A percentile compares a stretch with the other conserved stretches of the same genome.
phyloP scores from a whole-genome alignment of 2,797 vertebrate genomes.

The Champsocephalus gunnari region DNA sequence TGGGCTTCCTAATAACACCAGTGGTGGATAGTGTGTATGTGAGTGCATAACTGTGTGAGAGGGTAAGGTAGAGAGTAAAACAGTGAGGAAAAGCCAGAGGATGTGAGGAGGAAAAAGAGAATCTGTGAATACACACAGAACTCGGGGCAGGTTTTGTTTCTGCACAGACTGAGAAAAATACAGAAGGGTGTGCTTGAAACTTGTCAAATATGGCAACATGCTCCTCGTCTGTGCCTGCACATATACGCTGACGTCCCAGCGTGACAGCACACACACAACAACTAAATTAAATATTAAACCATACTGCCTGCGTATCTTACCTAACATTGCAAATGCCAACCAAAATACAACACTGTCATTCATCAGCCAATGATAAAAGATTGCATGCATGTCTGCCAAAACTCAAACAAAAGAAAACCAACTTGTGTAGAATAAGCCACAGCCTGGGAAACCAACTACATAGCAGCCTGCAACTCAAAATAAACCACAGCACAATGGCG shows the following conservation, averaged over 20 bases:
- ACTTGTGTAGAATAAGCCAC: constrained; percentile 50
- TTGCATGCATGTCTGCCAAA: constrained; percentile 54
- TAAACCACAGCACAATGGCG: constrained; percentile 54
- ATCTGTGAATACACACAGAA: constrained; percentile 64
- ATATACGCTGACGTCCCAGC: constrained; percentile 21
- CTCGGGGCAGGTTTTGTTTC: constrained; percentile 55
- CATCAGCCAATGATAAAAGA: constrained; percentile 33
- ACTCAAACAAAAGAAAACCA: constrained; percentile 37
- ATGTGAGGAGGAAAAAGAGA: constrained; percentile 58
- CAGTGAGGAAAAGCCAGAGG: constrained; percentile 40
- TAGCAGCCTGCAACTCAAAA: constrained; percentile 55
- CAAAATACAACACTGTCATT: constrained; percentile 41
- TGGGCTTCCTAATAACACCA: constrained; percentile 69
- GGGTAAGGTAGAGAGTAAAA: constrained; percentile 38
- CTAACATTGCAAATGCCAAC: constrained; percentile 34
- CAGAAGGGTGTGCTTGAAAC: constrained; percentile 36
- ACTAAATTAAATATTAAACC: constrained; percentile 33
- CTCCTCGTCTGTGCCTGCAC: constrained; percentile 33
- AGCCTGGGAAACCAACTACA: constrained; percentile 38
- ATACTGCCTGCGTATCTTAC: constrained; percentile 12
- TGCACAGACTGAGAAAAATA: constrained; percentile 51
- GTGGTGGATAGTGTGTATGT: constrained; percentile 44
- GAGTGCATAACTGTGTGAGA: constrained; percentile 15
- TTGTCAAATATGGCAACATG: constrained; percentile 47
- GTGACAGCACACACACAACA: constrained; percentile 23